Evolutionary conservation across 2,797 vertebrate genomes (phyloP), one percentile per base, ranked within the genome.

Genomic region (Orientallactaga sibirica): DNA sequence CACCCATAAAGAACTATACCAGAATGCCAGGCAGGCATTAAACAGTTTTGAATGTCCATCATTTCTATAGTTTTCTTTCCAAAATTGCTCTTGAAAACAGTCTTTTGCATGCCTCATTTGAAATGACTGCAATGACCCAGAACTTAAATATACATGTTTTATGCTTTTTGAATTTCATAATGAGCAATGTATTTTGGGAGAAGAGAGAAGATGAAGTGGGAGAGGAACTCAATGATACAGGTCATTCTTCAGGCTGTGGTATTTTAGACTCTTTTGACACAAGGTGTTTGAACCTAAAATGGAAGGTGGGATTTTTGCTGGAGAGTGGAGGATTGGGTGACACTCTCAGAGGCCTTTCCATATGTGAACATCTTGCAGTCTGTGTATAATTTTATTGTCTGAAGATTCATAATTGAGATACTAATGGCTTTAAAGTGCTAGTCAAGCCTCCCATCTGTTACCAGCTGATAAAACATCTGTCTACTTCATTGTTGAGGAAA

Each of bases 401-500:
- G 73, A 84, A 18, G 80, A 88, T 86, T 94, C 74, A 48, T 93
- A 73, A 93, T 87, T 91, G 88, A 94, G 68, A 86, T 77, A 74
- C 58, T 96, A 90, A 92, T 92, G 58, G 16, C 37, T 92, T 67
- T 92, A 91, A 48, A 92, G 64, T 89, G 64, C 41, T 61, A 88
- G 73, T 97, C 76, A 94, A 85, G 90, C 43, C 41, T 95, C 83
- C 71, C 90, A 92, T 94, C 95, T 97, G 96, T 90, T 95, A 71
- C 93, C 88, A 94, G 79, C 66, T 95, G 86, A 93, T 48, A 70
- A 92, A 96, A 96, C 83, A 96, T 94, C 92, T 97, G 91, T 88
- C 43, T 62, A 29, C 92, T 58, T 15, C 70, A 61, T 86, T 91
- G 64, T 66, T 88, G 71, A 48, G 64, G 76, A 75, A 86, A 92